Conservation (phyloP, 2,888 invertebrate genomes). For the Hyposoter dolosus region DNA sequence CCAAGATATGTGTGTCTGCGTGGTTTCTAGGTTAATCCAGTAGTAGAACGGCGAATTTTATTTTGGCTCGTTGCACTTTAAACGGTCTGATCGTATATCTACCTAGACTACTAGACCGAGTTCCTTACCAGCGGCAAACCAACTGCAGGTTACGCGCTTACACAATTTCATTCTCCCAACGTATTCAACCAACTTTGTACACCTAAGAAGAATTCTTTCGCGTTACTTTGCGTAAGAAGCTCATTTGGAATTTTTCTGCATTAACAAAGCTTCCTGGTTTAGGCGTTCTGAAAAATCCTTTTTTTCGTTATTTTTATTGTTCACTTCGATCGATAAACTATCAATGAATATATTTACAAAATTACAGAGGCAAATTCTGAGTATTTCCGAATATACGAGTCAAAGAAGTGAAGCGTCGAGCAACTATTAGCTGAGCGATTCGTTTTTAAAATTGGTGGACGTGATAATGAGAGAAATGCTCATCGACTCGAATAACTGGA, state of each 20-base stretch:
- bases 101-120: conserved; percentile 57
- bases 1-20: conserved; percentile 40
- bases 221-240: not conserved
- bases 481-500: too few species aligned
- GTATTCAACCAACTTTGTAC: conserved; percentile 39
- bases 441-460: too few species aligned
- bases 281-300: too few species aligned
- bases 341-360: too few species aligned
- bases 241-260: conserved; percentile 47
- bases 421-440: too few species aligned
- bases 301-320: too few species aligned
- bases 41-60: conserved; percentile 70
- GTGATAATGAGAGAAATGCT: too few species aligned
- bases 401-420: too few species aligned
- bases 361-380: too few species aligned
- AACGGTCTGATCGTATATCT: conserved; percentile 70
- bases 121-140: conserved; percentile 38
- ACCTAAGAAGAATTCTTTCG: not conserved
- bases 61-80: conserved; percentile 72
- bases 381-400: too few species aligned
- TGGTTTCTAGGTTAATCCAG: conserved; percentile 67
- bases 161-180: conserved; percentile 51
- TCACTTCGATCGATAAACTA: too few species aligned
- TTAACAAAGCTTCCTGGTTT: conserved; percentile 4
- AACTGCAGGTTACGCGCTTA: conserved; percentile 34